Percentiles rank a stretch among this genome's conserved stretches.
phyloP scores from a whole-genome alignment of 1,140 invertebrate species.

The Cyphomyrmex costatus region DNA sequence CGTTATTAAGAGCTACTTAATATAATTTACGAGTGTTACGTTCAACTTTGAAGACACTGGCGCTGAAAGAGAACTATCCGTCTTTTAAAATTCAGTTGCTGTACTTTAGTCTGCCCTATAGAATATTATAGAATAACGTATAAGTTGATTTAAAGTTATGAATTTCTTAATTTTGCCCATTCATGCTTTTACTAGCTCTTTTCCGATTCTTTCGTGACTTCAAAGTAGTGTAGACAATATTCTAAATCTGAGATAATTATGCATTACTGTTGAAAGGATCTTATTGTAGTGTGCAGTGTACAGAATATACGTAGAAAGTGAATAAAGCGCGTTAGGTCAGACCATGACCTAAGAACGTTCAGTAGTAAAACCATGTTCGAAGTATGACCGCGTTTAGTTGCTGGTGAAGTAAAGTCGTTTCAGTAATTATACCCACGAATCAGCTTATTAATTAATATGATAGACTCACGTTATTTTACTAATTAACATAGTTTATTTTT shows the following conservation, averaged over 20 bases:
- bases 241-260: slow-evolving; percentile 37
- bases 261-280: slow-evolving; percentile 8
- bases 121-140: slow-evolving; percentile 31
- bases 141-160: slow-evolving; percentile 17
- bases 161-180: slow-evolving; percentile 32
- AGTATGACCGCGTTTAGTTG: not conserved
- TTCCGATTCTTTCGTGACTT: not conserved
- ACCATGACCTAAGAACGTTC: not conserved
- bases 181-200: slow-evolving; percentile 1
- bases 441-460: not conserved
- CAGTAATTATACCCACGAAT: not conserved
- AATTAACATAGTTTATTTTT: not conserved
- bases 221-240: not conserved
- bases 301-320: not conserved
- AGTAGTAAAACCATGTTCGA: slow-evolving; percentile 11
- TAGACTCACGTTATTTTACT: not conserved
- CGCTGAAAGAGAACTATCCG: not conserved
- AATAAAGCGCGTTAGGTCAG: not conserved
- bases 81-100: slow-evolving; percentile 36
- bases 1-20: slow-evolving; percentile 2
- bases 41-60: not conserved
- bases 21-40: slow-evolving; percentile 9
- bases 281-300: not conserved
- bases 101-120: not conserved
- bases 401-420: not conserved